phyloP scores from a whole-genome alignment of 1,140 invertebrate species.

The Leptonema lineaticorne region DNA sequence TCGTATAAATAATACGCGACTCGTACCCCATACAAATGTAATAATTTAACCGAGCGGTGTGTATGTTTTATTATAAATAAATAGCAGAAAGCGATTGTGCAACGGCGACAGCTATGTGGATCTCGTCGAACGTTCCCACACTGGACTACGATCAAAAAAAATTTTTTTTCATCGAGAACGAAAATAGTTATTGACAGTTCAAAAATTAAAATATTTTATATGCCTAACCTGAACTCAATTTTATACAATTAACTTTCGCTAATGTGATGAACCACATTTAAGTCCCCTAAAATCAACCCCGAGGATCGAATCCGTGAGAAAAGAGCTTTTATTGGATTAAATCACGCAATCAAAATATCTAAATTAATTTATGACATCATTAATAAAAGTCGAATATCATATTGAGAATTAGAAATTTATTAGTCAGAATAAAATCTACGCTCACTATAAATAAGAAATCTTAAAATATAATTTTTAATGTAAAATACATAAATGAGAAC shows the following conservation, averaged over 20 bases:
- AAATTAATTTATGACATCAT: no score
- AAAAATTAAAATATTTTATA: no score
- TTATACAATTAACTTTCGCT: not conserved
- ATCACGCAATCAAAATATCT: conserved; percentile 14
- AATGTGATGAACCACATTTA: not conserved
- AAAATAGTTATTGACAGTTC: not conserved
- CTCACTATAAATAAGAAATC: no score
- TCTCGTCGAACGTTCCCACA: no score
- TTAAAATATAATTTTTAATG: no score
- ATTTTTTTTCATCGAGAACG: not conserved
- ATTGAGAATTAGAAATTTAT: no score
- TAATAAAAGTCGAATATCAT: no score
- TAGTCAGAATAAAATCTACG: no score
- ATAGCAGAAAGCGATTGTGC: conserved; percentile 11
- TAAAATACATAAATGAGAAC: no score
- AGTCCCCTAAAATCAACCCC: conserved; percentile 5
- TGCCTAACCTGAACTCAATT: no score
- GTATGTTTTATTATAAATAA: no score
- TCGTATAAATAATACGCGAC: conserved; percentile 28
- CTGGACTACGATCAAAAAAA: not conserved
- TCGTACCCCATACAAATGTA: conserved; percentile 18
- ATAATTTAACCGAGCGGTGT: conserved; percentile 29
- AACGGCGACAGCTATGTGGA: conserved; percentile 1
- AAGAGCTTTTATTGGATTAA: not conserved
- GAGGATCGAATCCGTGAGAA: conserved; percentile 7